Percentiles rank a stretch among this genome's conserved stretches.
Conservation (phyloP, 1,140 invertebrate genomes). For the Helicoverpa armigera region DNA sequence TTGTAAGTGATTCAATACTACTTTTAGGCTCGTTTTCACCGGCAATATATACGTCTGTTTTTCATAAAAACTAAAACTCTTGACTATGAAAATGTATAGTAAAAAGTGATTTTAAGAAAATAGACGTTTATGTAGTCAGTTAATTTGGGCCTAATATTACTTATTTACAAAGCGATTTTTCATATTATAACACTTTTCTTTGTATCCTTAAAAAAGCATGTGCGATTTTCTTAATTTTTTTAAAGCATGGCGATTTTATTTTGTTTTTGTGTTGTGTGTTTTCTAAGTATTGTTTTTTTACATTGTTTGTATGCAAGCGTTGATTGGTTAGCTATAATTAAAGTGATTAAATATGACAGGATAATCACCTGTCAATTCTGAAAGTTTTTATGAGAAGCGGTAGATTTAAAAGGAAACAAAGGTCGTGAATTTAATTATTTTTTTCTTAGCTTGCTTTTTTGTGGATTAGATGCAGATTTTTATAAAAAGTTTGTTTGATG, state of each 20-base stretch:
- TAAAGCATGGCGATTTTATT: not conserved
- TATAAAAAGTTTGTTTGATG: not conserved
- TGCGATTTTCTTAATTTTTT: conserved; percentile 20
- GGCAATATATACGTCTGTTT: no score
- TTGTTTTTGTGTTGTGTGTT: not conserved
- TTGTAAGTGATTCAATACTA: no score
- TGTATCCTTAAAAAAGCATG: not conserved
- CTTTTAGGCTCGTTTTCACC: no score
- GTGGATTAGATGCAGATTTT: not conserved
- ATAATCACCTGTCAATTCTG: conserved; percentile 28
- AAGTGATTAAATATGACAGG: conserved; percentile 19
- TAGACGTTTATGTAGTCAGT: no score
- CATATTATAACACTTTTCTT: not conserved
- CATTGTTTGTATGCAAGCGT: not conserved
- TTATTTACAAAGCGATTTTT: not conserved
- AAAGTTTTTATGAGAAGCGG: not conserved
- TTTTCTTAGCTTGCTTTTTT: not conserved
- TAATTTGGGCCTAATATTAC: no score
- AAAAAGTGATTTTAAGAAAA: no score
- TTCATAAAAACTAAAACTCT: no score
- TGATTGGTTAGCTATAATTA: conserved; percentile 14
- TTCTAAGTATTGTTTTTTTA: not conserved
- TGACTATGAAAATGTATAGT: no score
- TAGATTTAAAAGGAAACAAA: conserved; percentile 20
- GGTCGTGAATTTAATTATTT: conserved; percentile 11